Evolutionary conservation across 2,113 vertebrate genomes (phyloP).

Genomic region (Erinaceus europaeus): DNA sequence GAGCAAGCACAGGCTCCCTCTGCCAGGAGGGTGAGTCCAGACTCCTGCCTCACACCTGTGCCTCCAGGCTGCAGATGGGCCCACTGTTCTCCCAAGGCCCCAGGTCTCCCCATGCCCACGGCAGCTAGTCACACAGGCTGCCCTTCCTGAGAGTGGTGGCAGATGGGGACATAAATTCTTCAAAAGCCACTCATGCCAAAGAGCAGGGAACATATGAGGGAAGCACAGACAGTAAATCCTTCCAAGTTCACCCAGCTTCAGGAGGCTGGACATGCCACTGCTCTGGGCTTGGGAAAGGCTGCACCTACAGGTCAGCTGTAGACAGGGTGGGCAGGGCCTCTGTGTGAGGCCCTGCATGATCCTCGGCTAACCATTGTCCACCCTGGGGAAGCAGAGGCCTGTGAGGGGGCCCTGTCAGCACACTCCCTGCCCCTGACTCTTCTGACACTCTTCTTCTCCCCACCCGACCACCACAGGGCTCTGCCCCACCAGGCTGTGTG

Average conservation of each 20-base stretch:
- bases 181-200: slow-evolving; percentile 60
- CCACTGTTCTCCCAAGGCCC: background rate
- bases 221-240: slow-evolving; percentile 55
- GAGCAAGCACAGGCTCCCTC: slow-evolving; percentile 48
- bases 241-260: slow-evolving; percentile 49
- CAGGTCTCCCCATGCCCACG: background rate
- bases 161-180: slow-evolving; percentile 61
- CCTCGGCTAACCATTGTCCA: no score
- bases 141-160: slow-evolving; percentile 16
- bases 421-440: no score
- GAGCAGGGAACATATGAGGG: slow-evolving; percentile 53
- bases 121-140: background rate
- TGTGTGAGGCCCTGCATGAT: no score
- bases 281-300: slow-evolving; percentile 2
- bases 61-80: accelerated
- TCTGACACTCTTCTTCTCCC: no score
- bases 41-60: background rate
- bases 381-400: no score
- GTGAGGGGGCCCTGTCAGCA: no score
- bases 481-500: no score
- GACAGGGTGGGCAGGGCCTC: no score
- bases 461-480: no score
- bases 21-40: background rate
- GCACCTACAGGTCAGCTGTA: no score
- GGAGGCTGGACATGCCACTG: slow-evolving; percentile 32